These are phyloP conservation scores for Eubasilissa regina DNA, from an alignment of 1,140 invertebrate genomes.

Conservation along the genomic window DNA sequence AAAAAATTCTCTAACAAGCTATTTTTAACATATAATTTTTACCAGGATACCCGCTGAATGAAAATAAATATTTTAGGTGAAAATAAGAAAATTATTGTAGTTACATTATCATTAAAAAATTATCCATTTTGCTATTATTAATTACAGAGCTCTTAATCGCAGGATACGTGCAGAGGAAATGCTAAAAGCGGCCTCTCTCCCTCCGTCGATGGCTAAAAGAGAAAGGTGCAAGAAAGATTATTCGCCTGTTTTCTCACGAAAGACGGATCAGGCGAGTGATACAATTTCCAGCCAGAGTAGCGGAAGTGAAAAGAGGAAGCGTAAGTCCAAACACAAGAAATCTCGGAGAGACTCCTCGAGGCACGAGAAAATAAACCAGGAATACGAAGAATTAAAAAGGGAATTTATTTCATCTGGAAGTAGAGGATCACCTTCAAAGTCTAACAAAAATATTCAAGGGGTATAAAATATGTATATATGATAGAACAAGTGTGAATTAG, in stretches of 20 bases:
- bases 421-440: constrained; percentile 24
- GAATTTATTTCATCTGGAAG: constrained; percentile 36
- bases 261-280: constrained; percentile 64
- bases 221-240: constrained; percentile 70
- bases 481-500: neutral
- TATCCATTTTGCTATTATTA: too few relatives aligned
- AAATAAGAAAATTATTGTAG: too few relatives aligned
- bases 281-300: constrained; percentile 62
- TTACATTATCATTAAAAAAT: too few relatives aligned
- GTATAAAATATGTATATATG: neutral
- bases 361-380: constrained; percentile 43
- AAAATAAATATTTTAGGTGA: neutral
- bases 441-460: constrained; percentile 14
- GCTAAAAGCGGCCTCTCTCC: constrained; percentile 77
- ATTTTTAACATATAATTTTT: too few relatives aligned
- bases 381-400: constrained; percentile 35
- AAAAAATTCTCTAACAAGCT: too few relatives aligned
- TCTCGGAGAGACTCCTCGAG: constrained; percentile 48
- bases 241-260: constrained; percentile 60
- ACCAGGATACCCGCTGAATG: neutral
- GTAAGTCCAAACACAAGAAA: constrained; percentile 60
- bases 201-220: constrained; percentile 79
- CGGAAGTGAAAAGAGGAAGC: constrained; percentile 63
- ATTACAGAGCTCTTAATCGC: constrained; percentile 76
- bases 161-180: constrained; percentile 80